Evolutionary conservation across 2,797 vertebrate genomes (phyloP), one percentile per base, ranked within the genome.

Genomic region (Microctenopoma lineatum): DNA sequence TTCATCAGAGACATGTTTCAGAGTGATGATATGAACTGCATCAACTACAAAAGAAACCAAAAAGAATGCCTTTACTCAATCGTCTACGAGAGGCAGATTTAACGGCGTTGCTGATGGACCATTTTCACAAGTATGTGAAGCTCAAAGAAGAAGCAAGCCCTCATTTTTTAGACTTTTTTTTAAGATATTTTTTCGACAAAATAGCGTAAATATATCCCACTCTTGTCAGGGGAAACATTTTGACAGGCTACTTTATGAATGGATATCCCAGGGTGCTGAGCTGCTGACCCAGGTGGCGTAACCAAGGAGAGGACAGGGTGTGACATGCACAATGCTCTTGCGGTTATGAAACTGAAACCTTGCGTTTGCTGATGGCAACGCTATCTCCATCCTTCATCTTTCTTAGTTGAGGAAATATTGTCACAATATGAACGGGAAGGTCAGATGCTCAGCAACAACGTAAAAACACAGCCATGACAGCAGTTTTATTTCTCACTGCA

Each of bases 331-430:
- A 46, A 46, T 21, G 29, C 39, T 70, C 84, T 51, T 80, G 77
- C 82, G 84, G 84, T 86, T 85, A 69, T n/a, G 52, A 88, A 87
- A 84, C 57, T 44, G 50, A 87, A 87, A 84, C 57, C 48, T 42
- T 59, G 60, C 62, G 70, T 81, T 85, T 84, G 87, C 85, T 87
- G 82, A 92, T 66, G 45, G 78, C 45, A 13, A 46, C 46, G 59
- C n/a, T 73, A 90, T 90, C 85, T 77, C 84, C 73, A 87, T 91
- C 86, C 81, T 90, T 73, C 74, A 88, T 92, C 91, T 90, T 75
- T 71, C 73, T 69, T 61, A 70, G 77, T 69, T 83, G 79, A 80
- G 88, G 84, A 87, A 91, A 92, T 89, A 86, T 89, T 87, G 80
- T 88, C 85, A 79, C 77, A 89, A 84, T 84, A 82, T 69, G 51